These are phyloP conservation scores for Physocephala rufipes DNA, from an alignment of 2,888 invertebrate genomes.

Conservation along the genomic window DNA sequence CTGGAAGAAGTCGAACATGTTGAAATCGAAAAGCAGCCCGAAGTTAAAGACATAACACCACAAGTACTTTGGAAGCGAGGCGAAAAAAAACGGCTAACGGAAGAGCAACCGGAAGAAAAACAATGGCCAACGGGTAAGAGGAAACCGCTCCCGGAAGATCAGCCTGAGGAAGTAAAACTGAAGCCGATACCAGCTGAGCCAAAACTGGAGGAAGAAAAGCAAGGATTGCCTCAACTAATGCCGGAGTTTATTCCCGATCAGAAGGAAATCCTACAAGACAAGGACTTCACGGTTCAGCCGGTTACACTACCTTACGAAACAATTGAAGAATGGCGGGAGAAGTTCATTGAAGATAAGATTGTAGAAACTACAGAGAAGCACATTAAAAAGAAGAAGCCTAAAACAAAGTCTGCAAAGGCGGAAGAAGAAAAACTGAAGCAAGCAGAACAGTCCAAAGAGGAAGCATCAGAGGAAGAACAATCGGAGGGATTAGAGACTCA, in stretches of 20 bases:
- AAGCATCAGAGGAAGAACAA: constrained; percentile 25
- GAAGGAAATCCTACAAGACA: constrained; percentile 43
- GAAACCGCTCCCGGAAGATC: constrained; percentile 45
- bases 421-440: constrained; percentile 37
- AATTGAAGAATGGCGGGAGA: constrained; percentile 23
- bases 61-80: constrained; percentile 53
- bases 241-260: constrained; percentile 55
- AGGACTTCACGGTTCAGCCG: constrained; percentile 39
- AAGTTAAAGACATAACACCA: constrained; percentile 53
- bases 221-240: constrained; percentile 54
- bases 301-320: constrained; percentile 22
- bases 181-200: constrained; percentile 2
- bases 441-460: constrained; percentile 23
- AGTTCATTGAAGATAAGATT: constrained; percentile 23
- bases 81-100: constrained; percentile 53
- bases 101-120: constrained; percentile 1
- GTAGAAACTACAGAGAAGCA: constrained; percentile 15
- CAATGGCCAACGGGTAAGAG: constrained; percentile 53
- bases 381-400: constrained; percentile 20
- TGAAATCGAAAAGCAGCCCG: constrained; percentile 57
- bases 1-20: constrained; percentile 61
- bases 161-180: constrained; percentile 3
- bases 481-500: background rate
- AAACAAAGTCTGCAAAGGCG: constrained; percentile 23
- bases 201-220: constrained; percentile 47